phyloP scores from a whole-genome alignment of 2,888 invertebrate genomes.

The Torymus tubicola region DNA sequence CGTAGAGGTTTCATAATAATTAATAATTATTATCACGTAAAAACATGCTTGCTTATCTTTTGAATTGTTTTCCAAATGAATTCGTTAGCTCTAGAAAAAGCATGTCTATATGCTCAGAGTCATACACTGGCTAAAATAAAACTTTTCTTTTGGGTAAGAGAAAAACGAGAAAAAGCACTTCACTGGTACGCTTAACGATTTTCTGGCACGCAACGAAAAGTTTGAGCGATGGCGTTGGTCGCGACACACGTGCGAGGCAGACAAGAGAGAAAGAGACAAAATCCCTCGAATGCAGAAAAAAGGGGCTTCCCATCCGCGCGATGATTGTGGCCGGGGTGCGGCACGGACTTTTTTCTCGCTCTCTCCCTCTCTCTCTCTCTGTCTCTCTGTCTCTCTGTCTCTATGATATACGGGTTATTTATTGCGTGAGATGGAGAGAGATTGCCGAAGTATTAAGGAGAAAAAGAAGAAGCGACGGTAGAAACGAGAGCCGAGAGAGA shows the following conservation, averaged over 20 bases:
- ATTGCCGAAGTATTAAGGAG: slow-evolving; percentile 12
- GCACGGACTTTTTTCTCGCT: no score
- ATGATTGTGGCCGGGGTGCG: neutral
- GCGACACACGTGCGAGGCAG: neutral
- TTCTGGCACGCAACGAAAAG: neutral
- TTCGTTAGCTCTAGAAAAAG: no score
- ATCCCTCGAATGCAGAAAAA: slow-evolving; percentile 1
- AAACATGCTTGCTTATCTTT: no score
- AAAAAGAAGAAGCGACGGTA: neutral
- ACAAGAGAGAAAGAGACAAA: neutral
- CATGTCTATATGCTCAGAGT: no score
- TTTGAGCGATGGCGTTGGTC: neutral
- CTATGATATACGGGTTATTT: slow-evolving; percentile 7
- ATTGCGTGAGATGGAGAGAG: neutral
- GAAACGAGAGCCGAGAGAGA: no score
- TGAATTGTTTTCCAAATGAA: no score
- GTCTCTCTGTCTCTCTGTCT: neutral
- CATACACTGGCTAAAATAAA: no score
- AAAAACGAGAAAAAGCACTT: neutral
- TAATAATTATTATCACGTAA: no score
- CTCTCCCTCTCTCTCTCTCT: neutral
- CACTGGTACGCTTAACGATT: neutral
- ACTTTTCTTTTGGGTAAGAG: no score
- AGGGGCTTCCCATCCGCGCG: neutral
- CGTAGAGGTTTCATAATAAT: no score